Evolutionary conservation across 2,797 vertebrate species (phyloP), one percentile per base, ranked within the genome.

Genomic region (Huso huso): DNA sequence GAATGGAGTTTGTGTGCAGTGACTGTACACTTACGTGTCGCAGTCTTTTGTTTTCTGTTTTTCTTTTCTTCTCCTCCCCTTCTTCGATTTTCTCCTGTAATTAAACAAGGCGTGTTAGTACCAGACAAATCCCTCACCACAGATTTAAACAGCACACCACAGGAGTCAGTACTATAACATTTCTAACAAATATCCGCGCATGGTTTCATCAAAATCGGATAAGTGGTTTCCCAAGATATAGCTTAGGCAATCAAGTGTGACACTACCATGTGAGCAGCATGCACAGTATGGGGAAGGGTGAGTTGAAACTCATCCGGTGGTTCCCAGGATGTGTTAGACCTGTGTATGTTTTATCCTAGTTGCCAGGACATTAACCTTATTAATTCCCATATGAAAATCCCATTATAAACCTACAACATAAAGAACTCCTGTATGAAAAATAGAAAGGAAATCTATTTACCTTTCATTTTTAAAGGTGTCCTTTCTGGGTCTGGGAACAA

Each of bases 41-140:
- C 93, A 95, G 72, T 92, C 90, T 88, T 91, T 94, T 53, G 68
- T 72, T 88, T 82, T 92, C 80, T 88, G 92, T 84, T 85, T 91
- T 71, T 93, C 91, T 84, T 91, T 92, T 82, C 89, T 93, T 85
- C 86, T 95, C 81, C 85, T 93, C 73, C 92, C 93, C 86, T 82
- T 87, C 77, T 84, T 91, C 83, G 74, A 81, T 72, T 84, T 92
- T 83, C 82, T 90, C 86, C 94, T 96, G 72, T 55, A 81, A 73
- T 50, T 65, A 81, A 68, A 66, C 73, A 59, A 72, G 79, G 69
- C 60, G 59, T 58, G 13, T n/a, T 18, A 67, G 66, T 62, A 62
- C 9, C 8, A 10, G 18, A 13, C 23, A 37, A 66, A 15, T 13
- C 8, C 11, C 49, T 52, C 66, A 4, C 71, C 69, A 76, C 77